phyloP scores from a whole-genome alignment of 2,113 vertebrate genomes.

The Cacatua alba region DNA sequence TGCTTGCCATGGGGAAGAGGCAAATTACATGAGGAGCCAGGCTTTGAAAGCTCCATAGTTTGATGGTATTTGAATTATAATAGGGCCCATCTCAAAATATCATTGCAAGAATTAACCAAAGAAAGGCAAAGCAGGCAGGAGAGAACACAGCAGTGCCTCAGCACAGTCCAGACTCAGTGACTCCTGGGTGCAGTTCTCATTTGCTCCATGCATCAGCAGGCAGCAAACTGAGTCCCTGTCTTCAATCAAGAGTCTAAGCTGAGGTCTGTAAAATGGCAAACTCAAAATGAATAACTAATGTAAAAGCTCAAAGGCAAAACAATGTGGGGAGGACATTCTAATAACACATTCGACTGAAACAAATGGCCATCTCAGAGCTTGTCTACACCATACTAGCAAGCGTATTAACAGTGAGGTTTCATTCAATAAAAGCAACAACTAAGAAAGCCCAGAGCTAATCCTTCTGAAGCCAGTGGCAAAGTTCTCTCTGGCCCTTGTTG shows the following conservation, averaged over 20 bases:
- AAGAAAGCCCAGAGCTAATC: constrained; percentile 2
- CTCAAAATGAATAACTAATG: constrained; percentile 47
- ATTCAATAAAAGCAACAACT: constrained; percentile 1
- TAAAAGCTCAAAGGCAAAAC: constrained; percentile 47
- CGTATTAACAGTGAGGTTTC: not conserved
- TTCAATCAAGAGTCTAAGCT: constrained; percentile 51
- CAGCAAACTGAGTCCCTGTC: constrained; percentile 47
- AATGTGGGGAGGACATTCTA: constrained; percentile 22
- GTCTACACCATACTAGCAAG: constrained; percentile 6
- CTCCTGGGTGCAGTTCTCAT: not conserved
- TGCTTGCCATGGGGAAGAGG: not conserved
- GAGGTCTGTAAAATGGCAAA: constrained; percentile 49
- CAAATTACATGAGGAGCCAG: not conserved
- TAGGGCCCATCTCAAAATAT: not conserved
- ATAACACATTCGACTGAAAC: constrained; percentile 21
- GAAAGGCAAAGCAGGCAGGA: not conserved
- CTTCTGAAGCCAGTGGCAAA: not conserved
- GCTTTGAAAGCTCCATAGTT: not conserved
- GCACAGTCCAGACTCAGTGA: not conserved
- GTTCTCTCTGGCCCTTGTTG: not conserved
- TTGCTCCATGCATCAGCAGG: constrained; percentile 20
- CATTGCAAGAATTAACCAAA: constrained; percentile 26
- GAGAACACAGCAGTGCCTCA: not conserved
- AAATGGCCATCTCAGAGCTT: constrained; percentile 18
- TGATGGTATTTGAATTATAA: not conserved